Conservation (phyloP, 2,797 vertebrate species). For the Tarsius wallacei region DNA sequence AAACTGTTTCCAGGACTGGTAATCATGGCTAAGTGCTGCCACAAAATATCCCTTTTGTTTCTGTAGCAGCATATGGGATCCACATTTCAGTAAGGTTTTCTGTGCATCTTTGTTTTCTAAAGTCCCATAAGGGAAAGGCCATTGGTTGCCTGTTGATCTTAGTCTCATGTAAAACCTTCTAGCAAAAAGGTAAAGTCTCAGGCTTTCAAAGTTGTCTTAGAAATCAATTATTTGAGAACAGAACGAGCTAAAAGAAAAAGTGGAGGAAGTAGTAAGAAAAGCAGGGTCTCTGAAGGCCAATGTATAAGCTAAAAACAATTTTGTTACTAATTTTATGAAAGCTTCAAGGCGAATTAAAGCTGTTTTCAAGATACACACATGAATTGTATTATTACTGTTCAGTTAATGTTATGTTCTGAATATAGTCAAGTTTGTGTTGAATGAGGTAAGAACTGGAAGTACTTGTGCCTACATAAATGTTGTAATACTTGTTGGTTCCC, state of each 20-base stretch:
- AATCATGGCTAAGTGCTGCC: not conserved
- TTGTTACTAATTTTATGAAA: not conserved
- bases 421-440: rapidly evolving
- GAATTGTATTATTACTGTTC: rapidly evolving
- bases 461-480: not conserved
- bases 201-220: not conserved
- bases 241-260: conserved; percentile 6
- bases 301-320: not conserved
- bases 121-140: not conserved
- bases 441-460: not conserved
- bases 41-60: not conserved
- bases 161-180: not conserved
- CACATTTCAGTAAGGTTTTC: not conserved
- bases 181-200: not conserved
- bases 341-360: not conserved
- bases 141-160: not conserved
- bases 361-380: not conserved
- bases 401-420: not conserved
- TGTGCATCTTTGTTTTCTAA: not conserved
- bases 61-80: rapidly evolving
- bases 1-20: not conserved
- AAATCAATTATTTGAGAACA: not conserved
- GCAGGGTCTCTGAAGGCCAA: not conserved
- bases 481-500: conserved; percentile 16
- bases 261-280: not conserved